Evolutionary conservation across 2,797 vertebrate species (phyloP), one percentile per base, ranked within the genome.

Genomic region (Lutjanus argentimaculatus): DNA sequence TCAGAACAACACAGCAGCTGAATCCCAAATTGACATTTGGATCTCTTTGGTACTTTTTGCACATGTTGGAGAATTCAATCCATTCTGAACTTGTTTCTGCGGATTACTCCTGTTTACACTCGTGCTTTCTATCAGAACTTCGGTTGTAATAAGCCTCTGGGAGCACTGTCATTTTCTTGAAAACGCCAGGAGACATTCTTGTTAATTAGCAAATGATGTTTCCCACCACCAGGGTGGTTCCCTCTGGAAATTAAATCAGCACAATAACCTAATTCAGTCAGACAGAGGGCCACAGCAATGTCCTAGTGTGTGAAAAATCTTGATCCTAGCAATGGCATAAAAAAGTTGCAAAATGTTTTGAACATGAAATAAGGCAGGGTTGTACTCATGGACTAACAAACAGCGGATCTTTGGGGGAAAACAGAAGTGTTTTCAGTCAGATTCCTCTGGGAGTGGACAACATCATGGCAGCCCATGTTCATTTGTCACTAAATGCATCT

Each of bases 181-280:
- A 81, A 88, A 90, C 65, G 83, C 89, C 93, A 84, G 77, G 91
- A 93, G 93, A 94, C 89, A 85, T 85, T 87, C 72, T 85, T 85
- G 80, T 90, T 93, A 95, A 95, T 95, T 95, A 92, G 94, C 88
- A 83, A 91, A 89, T 59, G 72, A 87, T 89, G 88, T 91, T 92
- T 92, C 89, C 73, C 86, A 88, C 87, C 86, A 91, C 74, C 73
- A 52, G 65, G 53, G 81, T 91, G 79, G 82, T 67, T 93, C 93
- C 92, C 90, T 75, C 82, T 92, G 94, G 92, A 94, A 93, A 93
- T 94, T 88, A 86, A 92, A 92, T 90, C 82, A 88, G 84, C 83
- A 91, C 88, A 92, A 90, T 93, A 94, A 94, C 93, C 93, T 85
- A 88, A 80, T 93, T 94, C 86, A 91, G 87, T 93, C 91, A 91